phyloP scores from a whole-genome alignment of 2,113 vertebrate species.

The Beaufortia kweichowensis region DNA sequence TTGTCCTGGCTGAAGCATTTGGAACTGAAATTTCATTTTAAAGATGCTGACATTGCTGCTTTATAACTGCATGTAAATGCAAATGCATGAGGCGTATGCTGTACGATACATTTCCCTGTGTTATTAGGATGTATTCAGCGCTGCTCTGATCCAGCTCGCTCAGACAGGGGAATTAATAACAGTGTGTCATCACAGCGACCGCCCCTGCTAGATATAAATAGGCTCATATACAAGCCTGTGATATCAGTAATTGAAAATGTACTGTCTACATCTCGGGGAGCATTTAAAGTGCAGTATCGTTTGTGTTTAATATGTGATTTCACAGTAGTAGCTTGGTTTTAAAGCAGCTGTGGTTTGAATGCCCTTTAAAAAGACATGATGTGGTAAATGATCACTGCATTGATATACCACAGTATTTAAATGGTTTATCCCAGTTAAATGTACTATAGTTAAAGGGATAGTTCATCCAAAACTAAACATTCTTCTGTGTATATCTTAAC shows the following conservation, averaged over 20 bases:
- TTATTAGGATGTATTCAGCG: constrained; percentile 51
- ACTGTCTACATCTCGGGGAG: constrained; percentile 24
- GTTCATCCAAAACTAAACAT: too few relatives aligned
- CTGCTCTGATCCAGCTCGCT: constrained; percentile 49
- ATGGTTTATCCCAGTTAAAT: too few relatives aligned
- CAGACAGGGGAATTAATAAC: constrained; percentile 36
- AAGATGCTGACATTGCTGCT: constrained; percentile 45
- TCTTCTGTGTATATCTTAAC: too few relatives aligned
- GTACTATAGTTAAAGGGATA: too few relatives aligned
- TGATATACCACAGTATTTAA: too few relatives aligned
- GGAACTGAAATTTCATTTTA: constrained; percentile 37
- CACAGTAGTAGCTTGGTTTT: constrained; percentile 9
- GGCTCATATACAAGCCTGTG: constrained; percentile 37
- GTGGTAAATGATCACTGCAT: neutral
- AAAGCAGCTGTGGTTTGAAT: constrained; percentile 15
- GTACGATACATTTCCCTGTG: constrained; percentile 42
- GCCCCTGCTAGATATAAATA: constrained; percentile 42
- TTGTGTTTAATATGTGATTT: constrained; percentile 4
- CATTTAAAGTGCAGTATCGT: constrained; percentile 24
- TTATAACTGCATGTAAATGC: constrained; percentile 47
- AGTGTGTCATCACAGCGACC: constrained; percentile 37
- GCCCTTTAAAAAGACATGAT: neutral
- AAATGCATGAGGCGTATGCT: constrained; percentile 34
- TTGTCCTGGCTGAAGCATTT: constrained; percentile 41
- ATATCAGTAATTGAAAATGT: constrained; percentile 46